Evolutionary conservation across 1,140 invertebrate genomes (phyloP), one percentile per base, ranked within the genome.

Genomic region (Drosophila erecta): DNA sequence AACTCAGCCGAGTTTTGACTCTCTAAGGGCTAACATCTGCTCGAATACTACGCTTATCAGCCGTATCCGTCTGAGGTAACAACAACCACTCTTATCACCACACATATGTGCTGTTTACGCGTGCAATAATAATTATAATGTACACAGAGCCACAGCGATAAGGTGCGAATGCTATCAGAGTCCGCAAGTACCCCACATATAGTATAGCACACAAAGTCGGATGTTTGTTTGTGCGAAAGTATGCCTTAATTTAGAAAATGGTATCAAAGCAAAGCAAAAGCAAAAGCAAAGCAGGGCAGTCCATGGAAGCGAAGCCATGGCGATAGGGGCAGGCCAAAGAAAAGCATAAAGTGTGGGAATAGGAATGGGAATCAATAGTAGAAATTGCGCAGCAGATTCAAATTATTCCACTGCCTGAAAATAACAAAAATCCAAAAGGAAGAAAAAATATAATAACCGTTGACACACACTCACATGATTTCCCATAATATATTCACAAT

Each of bases 381-480:
- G 84, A 87, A 87, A 87, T 87, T 87, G 83, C 83, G 83, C 83
- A 87, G 83, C 72, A 79, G 69, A 86, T 79, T 62, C 49, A 79
- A 86, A 75, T 86, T 71, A 81, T 87, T 78, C 81, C 83, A 86
- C 54, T 71, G 83, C 64, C 69, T 75, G 69, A 78, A 51, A 46
- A 69, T 35, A 66, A 66, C 43, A 50, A 67, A 58, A 64, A 50
- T 30, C 73, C 57, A 69, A 49, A 70, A 41, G 47, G 57, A 61
- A 61, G 61, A 44, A 70, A 80, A 66, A 59, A 66, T 53, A 76
- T 76, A 46, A 66, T 59, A 76, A 73, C 50, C 67, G 72, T 84
- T 87, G 78, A 71, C 57, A 79, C 22, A 61, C 67, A 66, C 57
- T 37, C 54, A 38, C 43, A 76, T 55, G 55, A 47, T 38, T 33